A percentile compares a stretch with the other conserved stretches of the same genome.
Conservation (phyloP, 2,888 invertebrate genomes). For the Cephus spinipes region DNA sequence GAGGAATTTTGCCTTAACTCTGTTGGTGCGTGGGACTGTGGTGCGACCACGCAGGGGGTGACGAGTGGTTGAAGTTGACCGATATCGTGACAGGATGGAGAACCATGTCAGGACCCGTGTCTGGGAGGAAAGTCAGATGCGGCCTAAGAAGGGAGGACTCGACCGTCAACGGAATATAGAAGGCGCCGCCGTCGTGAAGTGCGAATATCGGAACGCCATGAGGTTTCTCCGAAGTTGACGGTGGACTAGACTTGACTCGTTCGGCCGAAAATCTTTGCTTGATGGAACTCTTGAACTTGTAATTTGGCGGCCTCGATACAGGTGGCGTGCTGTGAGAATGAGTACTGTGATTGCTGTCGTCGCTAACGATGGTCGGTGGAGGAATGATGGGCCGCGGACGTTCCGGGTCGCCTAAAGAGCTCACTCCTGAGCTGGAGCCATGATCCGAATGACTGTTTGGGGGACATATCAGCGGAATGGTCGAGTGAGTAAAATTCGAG, state of each 20-base stretch:
- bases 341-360: slow-evolving; percentile 62
- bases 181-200: slow-evolving; percentile 87
- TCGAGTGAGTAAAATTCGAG: slow-evolving; percentile 45
- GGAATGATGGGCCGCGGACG: slow-evolving; percentile 54
- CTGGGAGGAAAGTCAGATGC: slow-evolving; percentile 68
- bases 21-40: slow-evolving; percentile 57
- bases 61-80: slow-evolving; percentile 76
- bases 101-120: slow-evolving; percentile 71
- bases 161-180: slow-evolving; percentile 88
- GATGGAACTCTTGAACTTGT: slow-evolving; percentile 96
- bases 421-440: slow-evolving; percentile 62
- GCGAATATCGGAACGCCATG: slow-evolving; percentile 89
- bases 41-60: slow-evolving; percentile 52
- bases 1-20: slow-evolving; percentile 28
- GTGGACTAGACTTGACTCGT: slow-evolving; percentile 65
- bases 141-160: slow-evolving; percentile 81
- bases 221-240: slow-evolving; percentile 44
- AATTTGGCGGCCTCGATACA: slow-evolving; percentile 68
- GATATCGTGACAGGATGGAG: slow-evolving; percentile 91
- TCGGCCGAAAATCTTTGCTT: slow-evolving; percentile 84
- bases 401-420: slow-evolving; percentile 58
- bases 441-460: slow-evolving; percentile 55
- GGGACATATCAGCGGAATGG: slow-evolving; percentile 54
- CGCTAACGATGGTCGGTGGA: slow-evolving; percentile 65
- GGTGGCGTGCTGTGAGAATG: slow-evolving; percentile 65